Evolutionary conservation across 2,888 invertebrate species (phyloP).

Genomic region (Acanthopleura granulata): DNA sequence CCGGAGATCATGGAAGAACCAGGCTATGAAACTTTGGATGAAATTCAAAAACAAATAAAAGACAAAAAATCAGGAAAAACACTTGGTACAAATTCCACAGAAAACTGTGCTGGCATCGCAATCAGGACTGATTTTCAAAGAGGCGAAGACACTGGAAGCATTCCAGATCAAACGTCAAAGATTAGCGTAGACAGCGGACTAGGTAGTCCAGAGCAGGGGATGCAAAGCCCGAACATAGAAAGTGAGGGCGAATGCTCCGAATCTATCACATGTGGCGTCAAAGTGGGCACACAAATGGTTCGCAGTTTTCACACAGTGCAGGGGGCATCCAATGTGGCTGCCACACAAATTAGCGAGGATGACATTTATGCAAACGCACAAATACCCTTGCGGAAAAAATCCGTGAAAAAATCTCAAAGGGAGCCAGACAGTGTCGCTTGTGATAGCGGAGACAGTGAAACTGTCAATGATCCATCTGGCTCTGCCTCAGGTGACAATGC

Average conservation of each 20-base stretch:
- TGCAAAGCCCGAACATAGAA: neutral
- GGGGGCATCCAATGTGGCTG: neutral
- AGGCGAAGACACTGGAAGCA: neutral
- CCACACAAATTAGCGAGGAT: neutral
- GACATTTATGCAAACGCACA: constrained; percentile 11
- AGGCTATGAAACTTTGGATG: constrained; percentile 48
- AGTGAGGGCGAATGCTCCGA: neutral
- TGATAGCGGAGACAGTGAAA: no score
- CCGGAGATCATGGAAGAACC: constrained; percentile 31
- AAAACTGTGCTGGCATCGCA: neutral
- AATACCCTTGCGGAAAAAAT: neutral
- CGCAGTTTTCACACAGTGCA: neutral
- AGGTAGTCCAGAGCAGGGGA: constrained; percentile 27
- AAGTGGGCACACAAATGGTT: neutral
- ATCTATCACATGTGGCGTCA: neutral
- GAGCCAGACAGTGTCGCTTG: neutral
- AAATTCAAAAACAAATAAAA: constrained; percentile 32
- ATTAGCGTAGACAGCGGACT: constrained; percentile 33
- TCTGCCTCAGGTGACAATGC: no score
- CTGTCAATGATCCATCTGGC: no score
- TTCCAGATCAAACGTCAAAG: constrained; percentile 1
- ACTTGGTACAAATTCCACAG: neutral
- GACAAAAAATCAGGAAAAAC: neutral
- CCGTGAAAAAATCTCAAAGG: constrained; percentile 7
- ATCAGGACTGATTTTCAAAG: neutral